Evolutionary conservation across 37 sponge, comb jelly and placozoan species (phyloP), one percentile per base, ranked within the genome.

Genomic region (Diacarnus erythraeanus): DNA sequence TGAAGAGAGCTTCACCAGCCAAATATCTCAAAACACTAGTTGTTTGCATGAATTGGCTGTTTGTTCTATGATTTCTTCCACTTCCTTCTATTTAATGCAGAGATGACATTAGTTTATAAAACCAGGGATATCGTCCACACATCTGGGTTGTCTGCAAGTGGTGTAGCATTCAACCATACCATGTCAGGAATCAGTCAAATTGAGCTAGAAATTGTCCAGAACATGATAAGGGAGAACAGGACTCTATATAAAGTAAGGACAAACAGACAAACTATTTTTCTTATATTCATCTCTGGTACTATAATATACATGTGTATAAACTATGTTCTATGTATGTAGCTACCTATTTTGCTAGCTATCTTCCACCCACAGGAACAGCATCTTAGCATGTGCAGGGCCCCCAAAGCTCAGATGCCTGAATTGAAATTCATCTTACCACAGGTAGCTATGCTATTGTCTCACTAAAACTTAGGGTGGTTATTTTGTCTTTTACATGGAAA

Each of bases 161-260:
- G 90, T 26, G 93, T 90, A 38, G 79, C 79, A 3, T 65, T 85
- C 39, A 93, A 93, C 74, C 90, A 88, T 56, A 57, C 74, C 20
- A 74, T 42, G 25, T 85, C 83, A 0, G 79, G 81, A 2, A 0
- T 93, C 31, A 81, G 79, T 42, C 47, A 79, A 63, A 89, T 93
- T 23, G 30, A 57, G n/a, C 43, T 79, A 57, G 90, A 90, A 9
- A 34, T 78, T n/a, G 59, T 93, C 38, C 27, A 77, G n/a, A 39
- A 77, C 22, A 35, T 83, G 3, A 0, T 89, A 27, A 41, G 61
- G 43, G 77, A 82, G 22, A 5, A 63, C 8, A 85, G 86, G 39
- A 21, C 38, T 20, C 8, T 38, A 4, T 60, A 73, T 34, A 30
- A 82, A 57, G 93, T 93, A 38, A 64, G 85, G 36, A n/a, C 25